Evolutionary conservation across 2,797 vertebrate genomes (phyloP), one percentile per base, ranked within the genome.

Genomic region (Hylomyscus alleni): DNA sequence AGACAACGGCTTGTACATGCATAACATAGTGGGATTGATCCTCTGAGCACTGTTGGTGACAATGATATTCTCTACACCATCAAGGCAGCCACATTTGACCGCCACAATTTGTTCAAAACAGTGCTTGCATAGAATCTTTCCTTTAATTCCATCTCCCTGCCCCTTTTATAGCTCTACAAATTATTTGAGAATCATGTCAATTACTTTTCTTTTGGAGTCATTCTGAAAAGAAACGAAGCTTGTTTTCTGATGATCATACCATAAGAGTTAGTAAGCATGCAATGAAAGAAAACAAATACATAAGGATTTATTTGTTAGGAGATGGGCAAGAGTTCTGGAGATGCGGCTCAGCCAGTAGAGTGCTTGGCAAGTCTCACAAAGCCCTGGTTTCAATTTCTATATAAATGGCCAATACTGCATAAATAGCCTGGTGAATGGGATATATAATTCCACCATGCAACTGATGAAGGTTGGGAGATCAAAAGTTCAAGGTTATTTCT

Each of bases 151-250:
- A 58, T 50, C 5, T 67, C 72, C 83, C 87, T 10, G 22, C 2
- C 37, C 72, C 22, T 24, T 78, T 62, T 78, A 50, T 2, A 34
- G 19, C 13, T 54, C 26, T 40, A 11, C 4, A 15, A 15, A 52
- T 83, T 67, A 67, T 78, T 76, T 85, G 29, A 19, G 20, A 65
- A 1, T 5, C 8, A 0, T 54, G 44, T 3, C 1, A 17, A 82
- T 34, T 34, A 17, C 24, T 75, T 96, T 90, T 80, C 26, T 77
- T 94, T 96, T 40, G 40, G 65, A 72, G 60, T 7, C 72, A 87
- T 86, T 82, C 72, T 58, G 67, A 7, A 78, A 60, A 58, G 37
- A 89, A 90, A 50, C 26, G 73, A 95, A 80, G 4, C 6, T 9
- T 47, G 3, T 14, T 81, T 72, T 37, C 62, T 4, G 37, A 40